Conservation (phyloP, 2,888 invertebrate species). For the Mimachlamys varia region DNA sequence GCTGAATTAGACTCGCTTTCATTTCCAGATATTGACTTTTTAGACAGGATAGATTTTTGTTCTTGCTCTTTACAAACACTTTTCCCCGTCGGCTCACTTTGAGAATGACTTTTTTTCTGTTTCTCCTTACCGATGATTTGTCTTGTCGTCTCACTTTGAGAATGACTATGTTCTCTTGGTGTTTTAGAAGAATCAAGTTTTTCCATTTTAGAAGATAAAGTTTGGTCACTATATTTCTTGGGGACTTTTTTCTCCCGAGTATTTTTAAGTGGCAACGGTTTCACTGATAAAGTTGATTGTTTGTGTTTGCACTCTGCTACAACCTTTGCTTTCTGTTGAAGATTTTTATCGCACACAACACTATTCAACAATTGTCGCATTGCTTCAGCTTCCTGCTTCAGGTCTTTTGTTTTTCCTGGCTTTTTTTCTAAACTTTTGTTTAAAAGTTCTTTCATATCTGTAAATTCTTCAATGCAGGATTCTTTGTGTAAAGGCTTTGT, state of each 20-base stretch:
- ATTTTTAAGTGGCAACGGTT: not conserved
- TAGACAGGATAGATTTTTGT: not conserved
- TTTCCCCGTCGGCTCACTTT: not conserved
- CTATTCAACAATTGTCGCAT: conserved; percentile 36
- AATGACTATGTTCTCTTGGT: not conserved
- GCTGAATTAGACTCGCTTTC: not conserved
- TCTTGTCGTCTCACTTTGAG: not conserved
- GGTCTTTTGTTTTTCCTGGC: not conserved
- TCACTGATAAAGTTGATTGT: not conserved
- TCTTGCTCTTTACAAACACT: not conserved
- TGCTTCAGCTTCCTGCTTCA: not conserved
- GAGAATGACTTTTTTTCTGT: not conserved
- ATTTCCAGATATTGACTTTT: not conserved
- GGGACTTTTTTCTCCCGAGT: not conserved
- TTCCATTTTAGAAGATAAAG: not conserved
- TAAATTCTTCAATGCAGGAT: conserved; percentile 24
- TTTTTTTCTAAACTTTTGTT: conserved; percentile 43
- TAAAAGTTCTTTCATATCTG: conserved; percentile 46
- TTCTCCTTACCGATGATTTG: not conserved
- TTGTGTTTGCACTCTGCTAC: not conserved
- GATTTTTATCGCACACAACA: not conserved
- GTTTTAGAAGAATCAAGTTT: not conserved
- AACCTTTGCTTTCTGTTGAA: not conserved
- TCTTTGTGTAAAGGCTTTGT: not conserved
- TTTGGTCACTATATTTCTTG: not conserved